A percentile compares a stretch with the other conserved stretches of the same genome.
Conservation (phyloP, 1,140 invertebrate genomes). For the Drosophila equinoxialis region DNA sequence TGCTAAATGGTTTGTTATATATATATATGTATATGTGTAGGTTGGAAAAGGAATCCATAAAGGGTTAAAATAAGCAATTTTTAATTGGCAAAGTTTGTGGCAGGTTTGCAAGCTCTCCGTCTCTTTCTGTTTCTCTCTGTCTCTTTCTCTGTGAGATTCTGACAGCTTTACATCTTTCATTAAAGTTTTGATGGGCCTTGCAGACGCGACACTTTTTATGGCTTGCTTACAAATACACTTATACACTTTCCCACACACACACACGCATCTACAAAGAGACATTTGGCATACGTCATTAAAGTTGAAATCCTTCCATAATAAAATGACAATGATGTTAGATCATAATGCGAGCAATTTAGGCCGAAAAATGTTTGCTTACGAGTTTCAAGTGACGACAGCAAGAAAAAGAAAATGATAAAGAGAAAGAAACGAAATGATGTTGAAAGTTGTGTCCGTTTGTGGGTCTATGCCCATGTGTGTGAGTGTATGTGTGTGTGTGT, state of each 20-base stretch:
- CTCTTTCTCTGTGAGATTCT: neutral
- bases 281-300: constrained; percentile 61
- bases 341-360: constrained; percentile 57
- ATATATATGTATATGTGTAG: too few species aligned
- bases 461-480: constrained; percentile 30
- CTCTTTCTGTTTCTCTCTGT: neutral
- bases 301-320: constrained; percentile 44
- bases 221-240: constrained; percentile 12
- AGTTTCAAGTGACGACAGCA: neutral
- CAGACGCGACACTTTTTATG: constrained; percentile 74
- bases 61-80: neutral
- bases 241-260: constrained; percentile 20
- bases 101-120: neutral
- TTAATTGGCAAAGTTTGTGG: constrained; percentile 10
- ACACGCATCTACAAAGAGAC: constrained; percentile 18
- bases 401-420: constrained; percentile 2
- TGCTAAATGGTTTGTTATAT: too few species aligned
- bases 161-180: constrained; percentile 35
- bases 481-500: constrained; percentile 32
- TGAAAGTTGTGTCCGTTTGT: neutral
- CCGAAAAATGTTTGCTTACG: constrained; percentile 51
- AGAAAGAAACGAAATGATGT: neutral
- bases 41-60: neutral
- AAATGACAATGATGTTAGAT: constrained; percentile 52
- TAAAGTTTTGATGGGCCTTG: constrained; percentile 62